Evolutionary conservation across 2,888 invertebrate species (phyloP).

Genomic region (Caenorhabditis virilis): DNA sequence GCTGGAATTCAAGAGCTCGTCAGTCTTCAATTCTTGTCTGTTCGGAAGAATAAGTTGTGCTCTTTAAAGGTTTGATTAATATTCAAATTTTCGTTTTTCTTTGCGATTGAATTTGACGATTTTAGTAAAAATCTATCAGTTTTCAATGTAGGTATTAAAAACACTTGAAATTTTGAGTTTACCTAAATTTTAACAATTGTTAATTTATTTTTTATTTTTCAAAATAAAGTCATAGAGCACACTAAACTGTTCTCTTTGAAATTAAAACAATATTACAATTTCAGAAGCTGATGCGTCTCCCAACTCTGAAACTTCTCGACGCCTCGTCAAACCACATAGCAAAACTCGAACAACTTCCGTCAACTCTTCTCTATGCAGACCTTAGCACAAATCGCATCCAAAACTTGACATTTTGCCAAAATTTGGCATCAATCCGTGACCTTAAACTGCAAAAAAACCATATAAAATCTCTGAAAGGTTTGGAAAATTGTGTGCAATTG

Average conservation of each 20-base stretch:
- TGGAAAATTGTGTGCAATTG: conserved; percentile 44
- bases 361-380: conserved; percentile 41
- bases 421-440: conserved; percentile 12
- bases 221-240: too few species aligned
- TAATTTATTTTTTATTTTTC: too few species aligned
- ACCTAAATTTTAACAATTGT: too few species aligned
- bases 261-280: not conserved
- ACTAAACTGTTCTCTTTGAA: not conserved
- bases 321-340: conserved; percentile 50
- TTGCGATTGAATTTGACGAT: too few species aligned
- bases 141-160: too few species aligned
- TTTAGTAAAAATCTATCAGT: too few species aligned
- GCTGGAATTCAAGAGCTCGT: conserved; percentile 54
- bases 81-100: too few species aligned
- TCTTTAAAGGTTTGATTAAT: conserved; percentile 45
- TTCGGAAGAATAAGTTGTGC: conserved; percentile 52
- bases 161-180: too few species aligned
- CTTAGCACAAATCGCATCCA: conserved; percentile 42
- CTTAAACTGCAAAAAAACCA: conserved; percentile 45
- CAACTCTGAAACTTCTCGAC: conserved; percentile 48
- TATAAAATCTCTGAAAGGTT: conserved; percentile 51
- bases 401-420: conserved; percentile 38
- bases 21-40: conserved; percentile 43
- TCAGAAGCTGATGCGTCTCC: conserved; percentile 46
- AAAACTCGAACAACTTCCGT: conserved; percentile 57